Base-by-base conservation (phyloP, 2,797 vertebrate genomes). In the Ptychadena robeensis region DNA sequence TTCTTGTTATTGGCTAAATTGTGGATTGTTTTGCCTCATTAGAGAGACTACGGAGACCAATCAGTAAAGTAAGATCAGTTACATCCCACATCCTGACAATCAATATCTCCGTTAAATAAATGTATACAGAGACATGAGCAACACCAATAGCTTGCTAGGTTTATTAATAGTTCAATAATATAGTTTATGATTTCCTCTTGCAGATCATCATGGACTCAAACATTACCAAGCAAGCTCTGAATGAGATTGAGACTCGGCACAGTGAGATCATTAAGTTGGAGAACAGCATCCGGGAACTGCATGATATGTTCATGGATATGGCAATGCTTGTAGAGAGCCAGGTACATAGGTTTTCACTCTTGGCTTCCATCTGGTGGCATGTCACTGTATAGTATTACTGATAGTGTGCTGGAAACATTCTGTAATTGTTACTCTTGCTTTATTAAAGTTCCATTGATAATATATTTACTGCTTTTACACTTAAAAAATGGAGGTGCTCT, bases 231-330 rank as follows among this genome's bases (percentile, higher is more conserved):
- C 96, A 98, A 88, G 97, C 97, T 0, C 95, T 98, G 92, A 96
- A 96, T 0, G 97, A 98, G 91, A 98, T 98, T 0, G 97, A 98
- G 91, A 97, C 96, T 0, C 92, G 97, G 83, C 96, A 97, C 91
- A 97, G 91, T 0, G 97, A 98, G 91, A 98, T 98, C 88, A 97
- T 98, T 89, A 98, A 97, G 86, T 91, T 98, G 92, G 97, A 98
- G 89, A 98, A 93, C 93, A 97, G 96, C 89, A 98, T 98, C 91
- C 93, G 97, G 3, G 97, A 98, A 90, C 95, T 98, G 67, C 97
- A 98, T 0, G 96, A 97, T 89, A 98, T 98, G 97, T 98, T 98
- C 91, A 95, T 96, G 96, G 97, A 98, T 90, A 98, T 98, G 96
- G 97, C 97, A 87, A 96, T 97, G 97, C 91, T 98, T 69, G 97